Conservation (phyloP, 2,113 vertebrate genomes). For the Tetrax tetrax region DNA sequence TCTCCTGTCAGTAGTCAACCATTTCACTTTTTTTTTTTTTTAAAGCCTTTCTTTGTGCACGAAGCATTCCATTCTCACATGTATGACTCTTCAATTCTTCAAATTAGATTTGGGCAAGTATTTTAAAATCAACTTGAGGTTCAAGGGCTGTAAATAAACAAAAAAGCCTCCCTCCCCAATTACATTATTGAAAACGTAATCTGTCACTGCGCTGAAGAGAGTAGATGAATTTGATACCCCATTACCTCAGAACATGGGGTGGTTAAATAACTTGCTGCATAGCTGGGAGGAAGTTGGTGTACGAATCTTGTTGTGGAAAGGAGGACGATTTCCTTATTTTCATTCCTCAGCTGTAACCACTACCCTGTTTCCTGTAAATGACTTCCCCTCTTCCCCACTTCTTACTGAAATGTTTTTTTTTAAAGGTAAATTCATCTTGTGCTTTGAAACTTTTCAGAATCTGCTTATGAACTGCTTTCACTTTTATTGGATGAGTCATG, state of each 20-base stretch:
- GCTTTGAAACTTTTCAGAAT: conserved; percentile 62
- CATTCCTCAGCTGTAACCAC: background rate
- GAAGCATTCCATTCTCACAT: background rate
- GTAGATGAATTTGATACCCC: background rate
- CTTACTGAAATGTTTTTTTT: conserved; percentile 32
- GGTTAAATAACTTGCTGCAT: background rate
- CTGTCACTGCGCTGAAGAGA: background rate
- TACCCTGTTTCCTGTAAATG: conserved; percentile 45
- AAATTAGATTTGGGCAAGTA: background rate
- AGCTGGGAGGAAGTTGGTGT: background rate
- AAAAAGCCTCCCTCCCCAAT: accelerated
- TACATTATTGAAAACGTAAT: background rate
- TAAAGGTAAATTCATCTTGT: conserved; percentile 52
- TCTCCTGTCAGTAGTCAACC: background rate
- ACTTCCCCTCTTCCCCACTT: background rate
- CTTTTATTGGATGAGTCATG: conserved; percentile 68
- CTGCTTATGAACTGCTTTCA: conserved; percentile 57
- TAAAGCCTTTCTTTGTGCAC: background rate
- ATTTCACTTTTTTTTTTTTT: background rate
- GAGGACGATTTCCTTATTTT: background rate
- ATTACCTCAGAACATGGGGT: background rate
- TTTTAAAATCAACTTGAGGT: background rate
- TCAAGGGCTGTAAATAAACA: background rate
- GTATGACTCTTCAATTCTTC: background rate
- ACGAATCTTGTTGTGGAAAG: background rate